Base-by-base conservation (phyloP, 2,113 vertebrate genomes). In the Antechinus flavipes region DNA sequence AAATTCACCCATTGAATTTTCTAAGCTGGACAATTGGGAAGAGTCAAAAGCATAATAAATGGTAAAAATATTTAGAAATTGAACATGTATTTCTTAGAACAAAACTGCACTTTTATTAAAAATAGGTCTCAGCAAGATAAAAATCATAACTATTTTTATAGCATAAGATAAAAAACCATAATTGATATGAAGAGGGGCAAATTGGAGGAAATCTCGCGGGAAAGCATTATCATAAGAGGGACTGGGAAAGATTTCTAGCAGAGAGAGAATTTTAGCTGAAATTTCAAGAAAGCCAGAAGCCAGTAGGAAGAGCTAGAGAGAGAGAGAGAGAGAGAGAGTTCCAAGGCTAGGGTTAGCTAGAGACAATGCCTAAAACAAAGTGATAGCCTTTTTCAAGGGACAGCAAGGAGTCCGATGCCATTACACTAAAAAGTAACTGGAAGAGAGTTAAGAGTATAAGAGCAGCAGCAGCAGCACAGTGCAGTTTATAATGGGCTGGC, bases 31-130 rank as follows among this genome's bases (percentile, higher is more conserved):
- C 92, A 91, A 52, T 53, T 56, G 95, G 93, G 93, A 92, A 89
- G 89, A 97, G 61, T 55, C 26, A 89, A 92, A 93, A 94, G 93
- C 93, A 94, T 50, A 24, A 61, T 10, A 89, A 96, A 90, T 42
- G 42, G 23, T 54, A 68, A 96, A 30, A 96, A 42, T 35, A 54
- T 46, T 61, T 61, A 61, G 58, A 61, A 61, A 61, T 12, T 61
- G 58, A 61, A 30, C 27, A 30, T 61, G 10, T 3, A 61, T 61
- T 61, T 58, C 30, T 30, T 35, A 61, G 27, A 61, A 35, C 58
- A 61, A 61, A 35, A 30, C 27, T 14, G 11, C 14, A 61, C 58
- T 61, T 58, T 61, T 35, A 61, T 61, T 61, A 30, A 61, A 35
- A 61, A 9, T 61, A 35, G 27, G 0, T 30, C 11, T 35, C 12